Percentiles rank a stretch among this genome's conserved stretches.
Evolutionary conservation across 2,888 invertebrate species (phyloP).

Genomic region (Mythimna albipuncta): DNA sequence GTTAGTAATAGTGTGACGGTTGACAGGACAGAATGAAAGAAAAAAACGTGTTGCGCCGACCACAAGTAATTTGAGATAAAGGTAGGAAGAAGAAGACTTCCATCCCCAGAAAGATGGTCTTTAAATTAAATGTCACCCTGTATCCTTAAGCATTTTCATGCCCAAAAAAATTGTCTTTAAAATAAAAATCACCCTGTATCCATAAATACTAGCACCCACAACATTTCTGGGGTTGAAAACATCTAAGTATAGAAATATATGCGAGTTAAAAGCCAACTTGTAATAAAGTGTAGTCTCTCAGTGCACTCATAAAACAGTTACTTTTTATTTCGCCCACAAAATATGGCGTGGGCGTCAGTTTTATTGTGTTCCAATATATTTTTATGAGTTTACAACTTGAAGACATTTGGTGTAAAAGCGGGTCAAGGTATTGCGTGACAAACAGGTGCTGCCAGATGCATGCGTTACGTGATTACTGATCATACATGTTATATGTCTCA

Average conservation of each 20-base stretch:
- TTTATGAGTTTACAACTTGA: constrained; percentile 25
- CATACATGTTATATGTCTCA: constrained; percentile 12
- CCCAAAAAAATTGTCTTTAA: not conserved
- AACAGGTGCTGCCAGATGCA: constrained; percentile 33
- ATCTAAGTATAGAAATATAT: not conserved
- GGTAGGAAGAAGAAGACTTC: not conserved
- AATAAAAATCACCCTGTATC: not conserved
- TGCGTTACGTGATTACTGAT: constrained; percentile 33
- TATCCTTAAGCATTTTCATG: not conserved
- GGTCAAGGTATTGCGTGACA: constrained; percentile 51
- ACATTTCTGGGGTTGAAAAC: not conserved
- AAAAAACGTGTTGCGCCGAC: too few relatives aligned
- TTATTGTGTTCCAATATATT: constrained; percentile 44
- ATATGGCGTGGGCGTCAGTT: constrained; percentile 43
- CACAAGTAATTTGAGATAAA: too few relatives aligned
- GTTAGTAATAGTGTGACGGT: too few relatives aligned
- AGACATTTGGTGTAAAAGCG: constrained; percentile 37
- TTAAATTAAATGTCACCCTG: not conserved
- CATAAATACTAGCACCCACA: not conserved
- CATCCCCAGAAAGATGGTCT: not conserved
- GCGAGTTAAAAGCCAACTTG: not conserved
- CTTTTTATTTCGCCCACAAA: constrained; percentile 10
- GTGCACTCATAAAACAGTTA: not conserved
- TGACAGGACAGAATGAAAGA: too few relatives aligned
- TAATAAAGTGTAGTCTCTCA: not conserved